phyloP scores from a whole-genome alignment of 2,888 invertebrate genomes.

The Phengaris alcon region DNA sequence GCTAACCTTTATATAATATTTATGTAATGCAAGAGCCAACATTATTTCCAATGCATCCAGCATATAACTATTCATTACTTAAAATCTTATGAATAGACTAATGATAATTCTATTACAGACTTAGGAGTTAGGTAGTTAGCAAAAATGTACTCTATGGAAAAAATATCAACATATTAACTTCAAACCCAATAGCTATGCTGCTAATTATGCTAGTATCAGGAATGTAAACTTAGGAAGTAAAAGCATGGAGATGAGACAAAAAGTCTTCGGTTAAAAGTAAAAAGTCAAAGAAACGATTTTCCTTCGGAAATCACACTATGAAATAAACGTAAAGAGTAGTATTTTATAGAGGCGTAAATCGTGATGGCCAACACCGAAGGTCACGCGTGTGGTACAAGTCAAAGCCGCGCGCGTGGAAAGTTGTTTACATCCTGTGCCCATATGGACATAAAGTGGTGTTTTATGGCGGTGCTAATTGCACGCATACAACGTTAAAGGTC shows the following conservation, averaged over 20 bases:
- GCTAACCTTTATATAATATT: neutral
- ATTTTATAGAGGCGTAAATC: slow-evolving; percentile 37
- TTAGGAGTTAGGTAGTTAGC: too few relatives aligned
- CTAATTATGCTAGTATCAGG: too few relatives aligned
- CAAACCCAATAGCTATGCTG: too few relatives aligned
- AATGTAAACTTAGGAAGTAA: too few relatives aligned
- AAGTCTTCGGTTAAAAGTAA: neutral
- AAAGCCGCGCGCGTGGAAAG: slow-evolving; percentile 24
- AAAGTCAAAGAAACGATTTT: neutral
- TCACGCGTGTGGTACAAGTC: slow-evolving; percentile 41
- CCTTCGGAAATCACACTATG: neutral
- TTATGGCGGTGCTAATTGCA: slow-evolving; percentile 20
- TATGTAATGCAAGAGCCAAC: neutral
- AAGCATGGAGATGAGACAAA: too few relatives aligned
- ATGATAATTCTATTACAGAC: too few relatives aligned
- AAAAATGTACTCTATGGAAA: too few relatives aligned
- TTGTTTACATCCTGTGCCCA: slow-evolving; percentile 2
- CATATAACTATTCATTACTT: neutral
- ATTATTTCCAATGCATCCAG: neutral
- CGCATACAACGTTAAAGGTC: slow-evolving; percentile 1
- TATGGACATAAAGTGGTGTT: slow-evolving; percentile 12
- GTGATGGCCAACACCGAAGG: slow-evolving; percentile 45
- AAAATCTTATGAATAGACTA: neutral
- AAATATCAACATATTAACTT: too few relatives aligned
- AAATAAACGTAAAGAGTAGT: neutral